These are phyloP conservation scores for Dasypolia templi DNA, from an alignment of 2,888 invertebrate species.

Conservation along the genomic window DNA sequence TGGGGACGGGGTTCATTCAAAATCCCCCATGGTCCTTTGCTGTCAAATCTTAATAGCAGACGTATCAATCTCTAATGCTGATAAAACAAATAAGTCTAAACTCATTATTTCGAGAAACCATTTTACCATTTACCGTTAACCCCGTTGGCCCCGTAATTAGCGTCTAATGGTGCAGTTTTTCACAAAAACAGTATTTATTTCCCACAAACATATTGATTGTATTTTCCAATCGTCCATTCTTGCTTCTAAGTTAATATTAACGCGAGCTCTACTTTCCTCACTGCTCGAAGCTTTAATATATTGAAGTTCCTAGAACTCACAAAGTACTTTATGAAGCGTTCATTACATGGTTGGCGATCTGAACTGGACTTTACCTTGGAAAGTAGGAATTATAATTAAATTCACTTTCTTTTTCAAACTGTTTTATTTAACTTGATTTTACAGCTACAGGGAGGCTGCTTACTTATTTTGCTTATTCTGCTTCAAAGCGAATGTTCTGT, in stretches of 20 bases:
- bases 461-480: conserved; percentile 3
- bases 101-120: neutral
- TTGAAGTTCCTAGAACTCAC: conserved; percentile 25
- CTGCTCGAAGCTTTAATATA: conserved; percentile 29
- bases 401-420: neutral
- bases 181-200: neutral
- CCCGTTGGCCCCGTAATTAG: neutral
- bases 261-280: conserved; percentile 5
- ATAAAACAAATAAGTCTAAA: neutral
- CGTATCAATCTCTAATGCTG: no score
- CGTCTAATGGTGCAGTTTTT: neutral
- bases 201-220: neutral
- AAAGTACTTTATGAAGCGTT: conserved; percentile 11
- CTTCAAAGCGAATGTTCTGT: neutral
- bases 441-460: neutral
- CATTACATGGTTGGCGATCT: conserved; percentile 1
- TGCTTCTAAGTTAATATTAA: conserved; percentile 28
- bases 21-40: no score
- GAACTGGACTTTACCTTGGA: conserved; percentile 8
- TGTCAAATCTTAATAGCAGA: no score
- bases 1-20: no score
- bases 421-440: neutral
- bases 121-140: neutral
- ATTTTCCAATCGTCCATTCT: conserved; percentile 4
- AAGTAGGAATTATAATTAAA: conserved; percentile 9